Evolutionary conservation across 2,888 invertebrate species (phyloP), one percentile per base, ranked within the genome.

Genomic region (Ochlodes sylvanus): DNA sequence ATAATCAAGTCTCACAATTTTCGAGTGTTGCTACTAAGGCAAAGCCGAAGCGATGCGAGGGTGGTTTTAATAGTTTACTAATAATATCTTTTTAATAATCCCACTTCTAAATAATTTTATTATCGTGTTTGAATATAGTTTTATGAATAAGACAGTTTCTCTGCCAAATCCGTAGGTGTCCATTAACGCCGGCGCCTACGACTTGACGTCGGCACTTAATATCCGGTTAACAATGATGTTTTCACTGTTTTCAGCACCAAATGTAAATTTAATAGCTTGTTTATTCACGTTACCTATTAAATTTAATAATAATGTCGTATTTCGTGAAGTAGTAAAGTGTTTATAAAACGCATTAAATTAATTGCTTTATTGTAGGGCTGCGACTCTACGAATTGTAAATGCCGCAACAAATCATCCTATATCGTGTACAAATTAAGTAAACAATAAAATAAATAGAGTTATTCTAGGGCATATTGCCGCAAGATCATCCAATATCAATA

Each of bases 121-220:
- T 17, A 57, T 17, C 38, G 32, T 32, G 6, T 17, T 44, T 50
- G 17, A 62, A 19, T n/a, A 52, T 54, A 62, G 52, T 52, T 62
- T 62, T 66, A 54, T 66, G 66, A 66, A 60, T 54, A 66, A 50
- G 41, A 66, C 14, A 54, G 17, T 41, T 66, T 60, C 50, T 14
- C 50, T 66, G 65, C 65, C 65, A 66, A 60, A 58, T 19, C 34
- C 52, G 65, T 66, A 65, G 64, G 64, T 50, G 64, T 65, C 57
- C 57, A 65, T 65, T 65, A 65, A 57, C 42, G 19, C 57, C 57
- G 64, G 64, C 64, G 64, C 64, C 64, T 63, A 57, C 56, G 32
- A 19, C 12, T 57, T 65, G 50, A 58, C 58, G 65, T 65, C 47
- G 3, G 38, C 57, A 17, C 7, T 58, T 58, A 50, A 41, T 58